Conservation (phyloP, 1,140 invertebrate genomes). For the Drosophila lacteicornis region DNA sequence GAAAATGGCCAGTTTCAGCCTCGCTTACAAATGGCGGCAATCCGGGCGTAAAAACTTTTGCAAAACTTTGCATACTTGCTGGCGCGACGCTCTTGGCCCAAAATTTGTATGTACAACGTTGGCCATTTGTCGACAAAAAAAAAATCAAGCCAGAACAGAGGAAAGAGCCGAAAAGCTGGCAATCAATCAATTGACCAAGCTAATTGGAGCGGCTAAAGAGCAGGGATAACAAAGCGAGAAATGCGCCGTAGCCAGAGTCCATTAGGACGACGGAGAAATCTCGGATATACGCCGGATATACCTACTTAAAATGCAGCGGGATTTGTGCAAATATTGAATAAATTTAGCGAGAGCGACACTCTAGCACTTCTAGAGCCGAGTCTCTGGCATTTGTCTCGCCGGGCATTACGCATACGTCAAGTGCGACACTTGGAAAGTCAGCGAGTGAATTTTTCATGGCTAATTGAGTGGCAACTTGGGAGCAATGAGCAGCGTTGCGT, state of each 20-base stretch:
- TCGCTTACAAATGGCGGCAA: conserved; percentile 39
- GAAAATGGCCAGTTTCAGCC: conserved; percentile 17
- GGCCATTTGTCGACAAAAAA: conserved; percentile 34
- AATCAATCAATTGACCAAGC: conserved; percentile 76
- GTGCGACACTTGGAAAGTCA: conserved; percentile 53
- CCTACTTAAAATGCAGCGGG: conserved; percentile 16
- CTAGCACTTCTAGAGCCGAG: background rate
- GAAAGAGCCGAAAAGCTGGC: conserved; percentile 56
- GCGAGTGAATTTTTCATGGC: conserved; percentile 72
- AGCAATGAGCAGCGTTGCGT: conserved; percentile 52
- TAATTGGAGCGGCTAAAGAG: conserved; percentile 59
- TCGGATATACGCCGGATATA: background rate
- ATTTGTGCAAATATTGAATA: conserved; percentile 27
- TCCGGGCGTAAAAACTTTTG: conserved; percentile 63
- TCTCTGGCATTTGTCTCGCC: conserved; percentile 1
- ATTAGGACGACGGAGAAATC: conserved; percentile 13
- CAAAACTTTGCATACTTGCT: conserved; percentile 78
- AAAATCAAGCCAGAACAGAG: background rate
- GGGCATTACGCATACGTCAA: conserved; percentile 48
- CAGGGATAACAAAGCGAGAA: conserved; percentile 14
- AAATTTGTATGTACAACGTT: conserved; percentile 53
- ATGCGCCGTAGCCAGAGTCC: conserved; percentile 15
- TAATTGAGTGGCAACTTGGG: conserved; percentile 81
- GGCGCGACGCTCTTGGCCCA: conserved; percentile 34
- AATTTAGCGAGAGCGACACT: conserved; percentile 10